Conservation (phyloP, 2,113 vertebrate genomes). For the Podarcis cretensis region DNA sequence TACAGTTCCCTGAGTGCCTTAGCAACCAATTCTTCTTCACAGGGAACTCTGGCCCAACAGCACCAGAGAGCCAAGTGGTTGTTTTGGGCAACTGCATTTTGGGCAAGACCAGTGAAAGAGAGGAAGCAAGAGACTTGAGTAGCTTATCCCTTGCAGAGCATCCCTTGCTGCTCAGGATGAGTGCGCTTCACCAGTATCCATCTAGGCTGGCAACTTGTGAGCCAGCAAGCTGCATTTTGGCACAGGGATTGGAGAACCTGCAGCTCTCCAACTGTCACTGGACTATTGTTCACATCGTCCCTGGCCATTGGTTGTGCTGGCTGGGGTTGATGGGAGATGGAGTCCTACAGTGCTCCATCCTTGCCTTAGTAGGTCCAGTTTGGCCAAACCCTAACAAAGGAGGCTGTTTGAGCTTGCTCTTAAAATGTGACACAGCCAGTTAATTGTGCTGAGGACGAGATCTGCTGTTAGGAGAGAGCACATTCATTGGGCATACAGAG, state of each 20-base stretch:
- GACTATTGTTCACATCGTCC: too few relatives aligned
- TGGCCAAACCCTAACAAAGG: background rate
- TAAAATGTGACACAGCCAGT: background rate
- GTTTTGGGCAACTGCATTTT: background rate
- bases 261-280: too few relatives aligned
- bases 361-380: background rate
- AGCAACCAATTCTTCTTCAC: too few relatives aligned
- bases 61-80: background rate
- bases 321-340: background rate
- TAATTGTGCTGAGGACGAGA: background rate
- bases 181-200: background rate
- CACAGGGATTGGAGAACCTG: too few relatives aligned
- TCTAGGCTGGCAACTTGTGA: background rate
- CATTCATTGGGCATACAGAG: background rate
- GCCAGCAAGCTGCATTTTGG: background rate
- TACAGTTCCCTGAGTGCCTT: too few relatives aligned
- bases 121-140: too few relatives aligned
- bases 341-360: background rate
- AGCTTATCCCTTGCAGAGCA: too few relatives aligned
- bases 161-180: background rate
- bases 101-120: background rate
- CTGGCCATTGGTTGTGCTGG: background rate
- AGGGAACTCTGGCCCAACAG: background rate
- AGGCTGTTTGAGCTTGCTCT: background rate
- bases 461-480: background rate